These are phyloP conservation scores for Drosophila bocqueti DNA, from an alignment of 1,140 invertebrate genomes.

Conservation along the genomic window DNA sequence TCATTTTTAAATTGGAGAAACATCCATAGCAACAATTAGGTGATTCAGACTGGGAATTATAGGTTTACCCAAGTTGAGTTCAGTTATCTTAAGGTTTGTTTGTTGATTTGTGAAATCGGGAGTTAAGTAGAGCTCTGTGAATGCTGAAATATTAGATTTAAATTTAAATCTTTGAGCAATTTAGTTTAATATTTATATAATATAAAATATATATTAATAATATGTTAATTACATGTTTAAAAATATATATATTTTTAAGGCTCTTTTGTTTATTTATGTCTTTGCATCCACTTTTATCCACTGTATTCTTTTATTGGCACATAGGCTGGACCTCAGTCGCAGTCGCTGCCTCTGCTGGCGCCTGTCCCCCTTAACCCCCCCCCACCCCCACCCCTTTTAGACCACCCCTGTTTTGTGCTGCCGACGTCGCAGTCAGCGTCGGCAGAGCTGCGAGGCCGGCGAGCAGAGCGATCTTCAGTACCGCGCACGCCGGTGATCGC, in stretches of 20 bases:
- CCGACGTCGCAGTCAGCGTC: constrained; percentile 6
- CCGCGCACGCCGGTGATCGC: constrained; percentile 76
- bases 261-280: not conserved
- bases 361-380: not conserved
- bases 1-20: constrained; percentile 8
- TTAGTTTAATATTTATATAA: too few relatives aligned
- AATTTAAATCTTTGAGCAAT: not conserved
- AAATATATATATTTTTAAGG: not conserved
- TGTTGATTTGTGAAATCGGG: not conserved
- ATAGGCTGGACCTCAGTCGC: constrained; percentile 24
- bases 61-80: not conserved
- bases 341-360: constrained; percentile 9
- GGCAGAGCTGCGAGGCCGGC: constrained; percentile 25
- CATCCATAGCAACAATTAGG: not conserved
- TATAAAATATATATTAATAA: not conserved
- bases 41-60: not conserved
- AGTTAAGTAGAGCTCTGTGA: too few relatives aligned
- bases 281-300: not conserved
- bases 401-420: constrained; percentile 4
- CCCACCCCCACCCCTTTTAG: not conserved
- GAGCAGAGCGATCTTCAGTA: constrained; percentile 71
- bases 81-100: not conserved
- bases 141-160: too few relatives aligned
- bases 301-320: constrained; percentile 21
- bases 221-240: not conserved